phyloP scores from a whole-genome alignment of 2,888 invertebrate genomes.

The Dryomyza anilis region DNA sequence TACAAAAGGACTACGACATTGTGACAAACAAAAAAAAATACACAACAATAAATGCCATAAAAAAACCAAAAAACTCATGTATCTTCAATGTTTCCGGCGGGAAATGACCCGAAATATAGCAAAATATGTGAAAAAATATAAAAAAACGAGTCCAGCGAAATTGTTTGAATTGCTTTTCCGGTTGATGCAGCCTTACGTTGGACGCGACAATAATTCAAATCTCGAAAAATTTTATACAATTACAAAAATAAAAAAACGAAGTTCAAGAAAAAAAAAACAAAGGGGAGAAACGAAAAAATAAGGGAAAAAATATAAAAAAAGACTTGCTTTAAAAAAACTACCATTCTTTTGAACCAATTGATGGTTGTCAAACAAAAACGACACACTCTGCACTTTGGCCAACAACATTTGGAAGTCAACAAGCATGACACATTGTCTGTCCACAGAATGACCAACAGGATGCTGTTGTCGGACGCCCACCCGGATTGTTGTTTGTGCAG shows the following conservation, averaged over 20 bases:
- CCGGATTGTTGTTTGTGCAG: not conserved
- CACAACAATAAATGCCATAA: not conserved
- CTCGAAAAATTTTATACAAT: constrained; percentile 30
- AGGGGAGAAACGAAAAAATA: no score
- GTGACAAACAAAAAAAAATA: not conserved
- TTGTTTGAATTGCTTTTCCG: constrained; percentile 35
- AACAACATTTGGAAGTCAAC: constrained; percentile 43
- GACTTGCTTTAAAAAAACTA: no score
- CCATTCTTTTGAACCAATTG: no score
- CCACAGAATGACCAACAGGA: constrained; percentile 20
- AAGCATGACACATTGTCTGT: constrained; percentile 51
- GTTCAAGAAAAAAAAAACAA: not conserved
- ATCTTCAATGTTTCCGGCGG: constrained; percentile 18
- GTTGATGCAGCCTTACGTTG: constrained; percentile 14
- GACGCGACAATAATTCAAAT: constrained; percentile 1
- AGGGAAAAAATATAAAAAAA: no score
- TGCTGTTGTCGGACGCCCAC: not conserved
- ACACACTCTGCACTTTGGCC: not conserved
- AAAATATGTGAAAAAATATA: not conserved
- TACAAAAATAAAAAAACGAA: constrained; percentile 22
- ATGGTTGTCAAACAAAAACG: not conserved
- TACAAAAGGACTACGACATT: not conserved
- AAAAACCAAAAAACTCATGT: no score
- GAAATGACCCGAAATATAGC: constrained; percentile 9
- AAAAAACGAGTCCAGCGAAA: constrained; percentile 12